Evolutionary conservation across 1,140 invertebrate genomes (phyloP), one percentile per base, ranked within the genome.

Genomic region (Lasioglossum albipes): DNA sequence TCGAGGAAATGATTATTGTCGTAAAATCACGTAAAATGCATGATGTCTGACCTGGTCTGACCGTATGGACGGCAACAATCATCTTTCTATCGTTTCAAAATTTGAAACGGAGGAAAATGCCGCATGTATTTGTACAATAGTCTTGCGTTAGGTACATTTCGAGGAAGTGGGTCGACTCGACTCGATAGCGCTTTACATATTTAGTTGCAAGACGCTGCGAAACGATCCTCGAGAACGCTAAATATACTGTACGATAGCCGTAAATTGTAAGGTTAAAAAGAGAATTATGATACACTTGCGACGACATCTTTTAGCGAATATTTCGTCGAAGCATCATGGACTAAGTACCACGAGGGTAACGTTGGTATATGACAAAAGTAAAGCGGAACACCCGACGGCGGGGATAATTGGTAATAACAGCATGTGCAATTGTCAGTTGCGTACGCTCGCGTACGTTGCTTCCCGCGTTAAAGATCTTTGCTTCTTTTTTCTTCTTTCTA

Each of bases 401-500:
- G 91, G 92, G 61, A 88, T 93, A 81, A 92, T 93, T 54, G 89
- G 92, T 93, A 59, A n/a, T 18, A 59, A 62, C 64, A 73, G 22
- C 57, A n/a, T 65, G 5, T 7, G 20, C 36, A 57, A 72, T 70
- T 70, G 67, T 57, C 2, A 62, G 7, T 27, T 22, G 7, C 12
- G 13, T 66, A 42, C 20, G 22, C 6, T 41, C 49, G 10, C 0
- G 1, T 67, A 5, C 16, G 16, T 54, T 54, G 41, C 2, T 5
- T 12, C 22, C 12, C 18, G 42, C 49, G 4, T 54, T 57, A 59
- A 59, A 67, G 59, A 59, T 71, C 42, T 82, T 75, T 73, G 31
- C 82, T 89, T 27, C 49, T 27, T 90, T 80, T 12, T 12, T 45
- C 9, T 12, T 13, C 9, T 36, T 12, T 12, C 10, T 12, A 12